These are phyloP conservation scores for Phymatocera aterrima DNA, from an alignment of 2,888 invertebrate species.

Conservation along the genomic window DNA sequence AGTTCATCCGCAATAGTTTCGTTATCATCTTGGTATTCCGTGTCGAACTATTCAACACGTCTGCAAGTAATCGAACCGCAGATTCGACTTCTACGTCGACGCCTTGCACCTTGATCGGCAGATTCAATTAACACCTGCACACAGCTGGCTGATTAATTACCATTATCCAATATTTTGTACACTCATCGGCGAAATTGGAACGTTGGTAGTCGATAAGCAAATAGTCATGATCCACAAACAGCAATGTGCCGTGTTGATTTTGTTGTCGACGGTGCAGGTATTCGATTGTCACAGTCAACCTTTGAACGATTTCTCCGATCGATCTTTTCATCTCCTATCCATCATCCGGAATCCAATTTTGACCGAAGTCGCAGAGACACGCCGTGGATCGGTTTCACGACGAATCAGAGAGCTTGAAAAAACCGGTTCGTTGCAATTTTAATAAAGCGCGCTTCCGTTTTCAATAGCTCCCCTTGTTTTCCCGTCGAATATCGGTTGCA, in stretches of 20 bases:
- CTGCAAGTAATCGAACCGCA: neutral
- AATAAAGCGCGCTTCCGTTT: too few species aligned
- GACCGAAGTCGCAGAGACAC: too few species aligned
- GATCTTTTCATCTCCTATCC: too few species aligned
- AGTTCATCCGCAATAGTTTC: too few species aligned
- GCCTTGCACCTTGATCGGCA: neutral
- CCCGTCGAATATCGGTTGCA: neutral
- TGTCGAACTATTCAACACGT: too few species aligned
- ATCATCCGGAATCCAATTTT: too few species aligned
- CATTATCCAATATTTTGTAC: constrained; percentile 19
- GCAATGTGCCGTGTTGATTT: neutral
- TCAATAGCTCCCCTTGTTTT: neutral
- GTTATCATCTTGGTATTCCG: too few species aligned
- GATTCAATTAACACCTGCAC: neutral
- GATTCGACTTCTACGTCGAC: neutral
- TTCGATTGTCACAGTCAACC: neutral
- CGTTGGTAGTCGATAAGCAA: constrained; percentile 12
- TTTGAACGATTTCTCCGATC: too few species aligned
- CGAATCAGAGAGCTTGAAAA: too few species aligned
- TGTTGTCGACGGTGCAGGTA: neutral
- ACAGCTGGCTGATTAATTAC: constrained; percentile 18
- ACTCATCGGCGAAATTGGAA: neutral
- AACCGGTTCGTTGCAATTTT: too few species aligned
- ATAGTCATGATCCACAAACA: constrained; percentile 9
- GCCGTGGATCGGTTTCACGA: too few species aligned